Evolutionary conservation across 2,888 invertebrate species (phyloP).

Genomic region (Scaptomyza reducta): DNA sequence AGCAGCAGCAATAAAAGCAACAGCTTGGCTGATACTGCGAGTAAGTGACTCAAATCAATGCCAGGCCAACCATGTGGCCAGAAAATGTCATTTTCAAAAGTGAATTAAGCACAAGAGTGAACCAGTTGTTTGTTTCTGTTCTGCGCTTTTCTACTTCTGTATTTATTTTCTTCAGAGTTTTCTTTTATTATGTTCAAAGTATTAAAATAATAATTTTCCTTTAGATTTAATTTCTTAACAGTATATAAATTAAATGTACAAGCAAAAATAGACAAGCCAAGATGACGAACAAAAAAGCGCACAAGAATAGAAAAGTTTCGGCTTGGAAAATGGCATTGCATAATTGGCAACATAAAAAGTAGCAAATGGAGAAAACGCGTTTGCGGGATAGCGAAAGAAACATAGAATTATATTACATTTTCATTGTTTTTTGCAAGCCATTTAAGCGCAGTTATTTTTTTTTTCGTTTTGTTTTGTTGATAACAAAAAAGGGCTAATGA

Average conservation of each 20-base stretch:
- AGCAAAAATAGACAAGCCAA: conserved; percentile 21
- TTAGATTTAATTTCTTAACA: too few species aligned
- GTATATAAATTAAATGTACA: neutral
- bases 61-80: conserved; percentile 13
- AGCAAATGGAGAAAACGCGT: neutral
- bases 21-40: conserved; percentile 1
- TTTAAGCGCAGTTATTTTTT: conserved; percentile 8
- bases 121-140: neutral
- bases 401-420: conserved; percentile 14
- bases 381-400: neutral
- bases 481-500: conserved; percentile 67
- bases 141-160: conserved; percentile 1
- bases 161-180: too few species aligned
- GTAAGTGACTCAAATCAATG: conserved; percentile 45
- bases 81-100: conserved; percentile 51
- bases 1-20: neutral
- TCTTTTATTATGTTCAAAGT: too few species aligned
- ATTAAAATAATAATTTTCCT: too few species aligned
- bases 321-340: conserved; percentile 52
- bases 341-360: conserved; percentile 63
- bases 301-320: conserved; percentile 49
- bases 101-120: conserved; percentile 32
- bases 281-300: conserved; percentile 20
- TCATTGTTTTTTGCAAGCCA: conserved; percentile 17
- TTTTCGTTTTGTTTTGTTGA: conserved; percentile 13